Base-by-base conservation (phyloP, 2,888 invertebrate species). In the Sinelater perroti region DNA sequence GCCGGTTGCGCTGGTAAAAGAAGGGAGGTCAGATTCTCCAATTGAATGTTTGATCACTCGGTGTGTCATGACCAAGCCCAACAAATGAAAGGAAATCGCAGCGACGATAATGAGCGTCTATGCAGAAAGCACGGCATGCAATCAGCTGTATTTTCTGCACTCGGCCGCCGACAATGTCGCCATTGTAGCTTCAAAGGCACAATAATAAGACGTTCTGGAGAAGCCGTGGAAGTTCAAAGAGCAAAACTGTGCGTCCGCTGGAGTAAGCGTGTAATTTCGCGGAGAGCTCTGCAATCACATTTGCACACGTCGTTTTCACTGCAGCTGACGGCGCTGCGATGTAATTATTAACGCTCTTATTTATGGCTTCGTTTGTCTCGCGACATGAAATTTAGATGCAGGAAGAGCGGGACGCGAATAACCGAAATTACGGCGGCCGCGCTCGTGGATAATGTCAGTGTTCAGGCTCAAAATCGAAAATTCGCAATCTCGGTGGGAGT, bases 331-430 rank as follows among this genome's bases (percentile, higher is more conserved):
- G 35, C 11, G 14, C 38, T 46, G 46, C 54, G 45, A 38, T 45
- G 46, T 38, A 54, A 46, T 53, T 53, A 53, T 53, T 46, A 46
- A 47, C 47, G 47, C 35, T 35, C 47, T 21, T 35, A 47, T 47
- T 47, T 47, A 35, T 35, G 47, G 17, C 47, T 47, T 47, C 21
- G 24, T 35, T 24, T 33, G 40, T 24, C 40, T 40, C 40, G 24
- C 24, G 24, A 11, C 24, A 24, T 24, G 26, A 40, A 40, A 24
- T 40, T 40, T 24, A 24, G 24, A 24, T 40, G 24, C 40, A 24
- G 14, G 26, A 14, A 11, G 18, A 17, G n/a, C 16, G 4, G 7
- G 6, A 35, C 1, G 17, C 7, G 16, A 35, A 35, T 35, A 35
- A 35, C 35, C 13, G 1, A 16, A 35, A 35, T 35, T 35, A 35